phyloP scores from a whole-genome alignment of 2,113 vertebrate genomes.

The Mirounga angustirostris region DNA sequence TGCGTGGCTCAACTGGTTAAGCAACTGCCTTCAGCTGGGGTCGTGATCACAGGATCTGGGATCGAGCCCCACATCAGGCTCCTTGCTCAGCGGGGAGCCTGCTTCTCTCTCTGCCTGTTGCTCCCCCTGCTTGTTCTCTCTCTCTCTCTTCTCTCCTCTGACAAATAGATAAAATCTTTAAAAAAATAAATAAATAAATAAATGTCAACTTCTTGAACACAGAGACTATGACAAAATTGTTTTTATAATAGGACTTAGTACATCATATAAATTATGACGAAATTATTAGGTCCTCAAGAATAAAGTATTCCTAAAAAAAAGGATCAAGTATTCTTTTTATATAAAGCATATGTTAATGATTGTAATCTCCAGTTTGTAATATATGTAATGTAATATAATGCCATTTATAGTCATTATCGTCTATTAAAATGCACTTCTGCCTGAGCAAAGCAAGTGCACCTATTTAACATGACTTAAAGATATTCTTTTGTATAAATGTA shows the following conservation, averaged over 20 bases:
- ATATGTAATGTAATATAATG: not conserved
- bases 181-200: not conserved
- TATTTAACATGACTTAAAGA: conserved; percentile 39
- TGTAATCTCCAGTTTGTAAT: conserved; percentile 18
- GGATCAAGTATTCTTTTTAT: not conserved
- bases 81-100: not conserved
- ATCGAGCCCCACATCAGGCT: not conserved
- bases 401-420: not conserved
- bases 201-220: conserved; percentile 40
- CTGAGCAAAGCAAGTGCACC: not conserved
- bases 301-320: not conserved
- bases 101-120: not conserved
- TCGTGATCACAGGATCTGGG: not conserved
- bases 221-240: not conserved
- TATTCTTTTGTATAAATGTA: conserved; percentile 12
- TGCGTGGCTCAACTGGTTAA: not conserved
- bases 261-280: not conserved
- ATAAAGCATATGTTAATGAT: conserved; percentile 3
- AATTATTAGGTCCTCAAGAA: conserved; percentile 5
- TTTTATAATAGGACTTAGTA: not conserved
- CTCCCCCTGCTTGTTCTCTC: not conserved
- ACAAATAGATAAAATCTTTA: too few relatives aligned
- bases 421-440: conserved; percentile 33
- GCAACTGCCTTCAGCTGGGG: not conserved
- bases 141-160: not conserved